Evolutionary conservation across 1,140 invertebrate species (phyloP), one percentile per base, ranked within the genome.

Genomic region (Zaprionus africanus): DNA sequence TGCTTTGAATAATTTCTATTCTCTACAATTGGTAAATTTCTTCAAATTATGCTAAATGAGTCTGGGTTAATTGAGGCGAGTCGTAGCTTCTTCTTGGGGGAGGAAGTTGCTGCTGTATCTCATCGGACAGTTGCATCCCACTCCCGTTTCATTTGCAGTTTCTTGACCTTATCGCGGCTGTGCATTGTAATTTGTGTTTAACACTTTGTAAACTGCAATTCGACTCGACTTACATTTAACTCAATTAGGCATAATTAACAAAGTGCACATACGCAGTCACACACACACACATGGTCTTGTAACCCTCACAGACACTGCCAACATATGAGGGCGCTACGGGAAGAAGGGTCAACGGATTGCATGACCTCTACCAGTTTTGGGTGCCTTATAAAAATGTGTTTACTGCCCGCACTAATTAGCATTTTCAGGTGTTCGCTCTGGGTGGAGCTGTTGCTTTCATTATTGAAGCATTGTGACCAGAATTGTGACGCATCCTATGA

Each of bases 11-110:
- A 87, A 84, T 79, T 88, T 81, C 71, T 76, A 74, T 70, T 73
- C 67, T 76, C 54, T 67, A 81, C 85, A 88, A 88, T 88, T 88
- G 82, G 79, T 73, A 90, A 88, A 88, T 88, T 81, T 81, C 15
- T 61, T 60, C 15, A 76, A 90, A 88, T 88, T 88, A 84, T 88
- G 81, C 71, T 64, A 79, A 88, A 84, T 84, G 85, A 79, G 85
- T 84, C 75, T 76, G 85, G 81, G 84, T 90, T 71, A 88, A 90
- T 81, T 88, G 78, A 71, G 51, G 46, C 46, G n/a, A 31, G 71
- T 1, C 13, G 71, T 53, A 38, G 59, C 64, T 17, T 38, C 71
- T 53, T 4, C 31, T 34, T 34, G 62, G 24, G 72, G 49, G 49
- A 46, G 17, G 67, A 83, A 65, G 49, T 41, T 54, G n/a, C 46